phyloP scores from a whole-genome alignment of 2,888 invertebrate species.

The Rhodophaea formosa region DNA sequence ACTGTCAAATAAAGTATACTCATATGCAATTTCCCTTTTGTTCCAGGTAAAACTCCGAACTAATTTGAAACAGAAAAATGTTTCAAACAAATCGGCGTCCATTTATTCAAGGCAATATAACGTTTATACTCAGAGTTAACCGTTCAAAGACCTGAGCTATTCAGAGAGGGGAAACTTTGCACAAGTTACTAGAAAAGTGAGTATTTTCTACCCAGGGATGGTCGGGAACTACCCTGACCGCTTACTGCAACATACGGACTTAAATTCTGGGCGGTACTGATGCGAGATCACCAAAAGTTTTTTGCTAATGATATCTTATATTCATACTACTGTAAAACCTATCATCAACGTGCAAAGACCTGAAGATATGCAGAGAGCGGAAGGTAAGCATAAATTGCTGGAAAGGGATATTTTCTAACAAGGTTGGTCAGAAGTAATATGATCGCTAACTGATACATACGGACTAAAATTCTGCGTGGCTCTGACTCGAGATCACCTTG shows the following conservation, averaged over 20 bases:
- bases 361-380: constrained; percentile 23
- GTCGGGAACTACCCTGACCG: constrained; percentile 44
- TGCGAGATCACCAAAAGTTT: background rate
- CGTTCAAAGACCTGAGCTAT: constrained; percentile 19
- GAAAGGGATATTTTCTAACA: constrained; percentile 38
- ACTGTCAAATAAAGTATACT: background rate
- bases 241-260: constrained; percentile 32
- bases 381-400: constrained; percentile 26
- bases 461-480: constrained; percentile 14
- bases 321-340: no score
- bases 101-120: constrained; percentile 22
- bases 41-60: background rate
- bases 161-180: constrained; percentile 24
- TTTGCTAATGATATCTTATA: no score
- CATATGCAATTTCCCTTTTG: background rate
- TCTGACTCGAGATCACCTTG: no score
- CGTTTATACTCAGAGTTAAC: constrained; percentile 27
- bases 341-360: constrained; percentile 20
- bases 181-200: constrained; percentile 35
- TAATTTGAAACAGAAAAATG: background rate
- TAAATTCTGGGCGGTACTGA: background rate
- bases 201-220: constrained; percentile 36
- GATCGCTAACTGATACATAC: constrained; percentile 39
- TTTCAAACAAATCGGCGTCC: background rate
- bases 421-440: constrained; percentile 38